A percentile compares a stretch with the other conserved stretches of the same genome.
These are phyloP conservation scores for Phataginus tetradactyla DNA, from an alignment of 2,797 vertebrate species.

Conservation along the genomic window DNA sequence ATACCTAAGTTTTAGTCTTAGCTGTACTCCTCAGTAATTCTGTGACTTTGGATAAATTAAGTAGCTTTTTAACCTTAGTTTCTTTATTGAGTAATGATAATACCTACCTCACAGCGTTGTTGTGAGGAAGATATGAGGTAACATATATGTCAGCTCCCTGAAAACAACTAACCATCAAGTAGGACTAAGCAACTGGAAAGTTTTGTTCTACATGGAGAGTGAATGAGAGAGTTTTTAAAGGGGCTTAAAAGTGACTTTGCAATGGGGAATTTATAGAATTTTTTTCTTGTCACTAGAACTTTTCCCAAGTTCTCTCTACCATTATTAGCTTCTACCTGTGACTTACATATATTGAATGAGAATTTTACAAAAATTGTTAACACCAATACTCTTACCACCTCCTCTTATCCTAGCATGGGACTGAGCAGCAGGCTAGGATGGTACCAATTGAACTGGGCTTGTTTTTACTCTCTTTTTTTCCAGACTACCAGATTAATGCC, in stretches of 20 bases:
- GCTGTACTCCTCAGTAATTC: slow-evolving; percentile 32
- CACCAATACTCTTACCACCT: background rate
- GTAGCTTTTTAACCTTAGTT: slow-evolving; percentile 21
- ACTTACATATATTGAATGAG: slow-evolving; percentile 2
- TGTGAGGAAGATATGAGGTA: slow-evolving; percentile 60
- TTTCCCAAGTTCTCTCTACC: slow-evolving; percentile 33
- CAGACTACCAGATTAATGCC: slow-evolving; percentile 27
- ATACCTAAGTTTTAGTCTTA: slow-evolving; percentile 35
- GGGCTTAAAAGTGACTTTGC: slow-evolving; percentile 15
- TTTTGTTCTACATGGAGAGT: slow-evolving; percentile 3
- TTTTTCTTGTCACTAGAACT: slow-evolving; percentile 1
- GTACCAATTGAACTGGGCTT: slow-evolving; percentile 8
- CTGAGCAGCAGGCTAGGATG: slow-evolving; percentile 14
- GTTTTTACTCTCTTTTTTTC: slow-evolving; percentile 49
- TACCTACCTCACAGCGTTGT: slow-evolving; percentile 76
- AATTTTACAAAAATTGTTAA: background rate
- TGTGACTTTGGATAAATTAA: slow-evolving; percentile 36
- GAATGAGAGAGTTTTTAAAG: slow-evolving; percentile 19
- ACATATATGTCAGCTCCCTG: slow-evolving; percentile 32
- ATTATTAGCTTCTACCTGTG: slow-evolving; percentile 6
- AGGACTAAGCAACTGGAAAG: background rate
- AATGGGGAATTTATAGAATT: background rate
- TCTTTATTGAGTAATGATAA: slow-evolving; percentile 36
- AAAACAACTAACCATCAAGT: slow-evolving; percentile 1
- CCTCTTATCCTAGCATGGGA: slow-evolving; percentile 3